Percentiles rank a stretch among this genome's conserved stretches.
Evolutionary conservation across 2,888 invertebrate species (phyloP).

Genomic region (Drosophila austrosaltans): DNA sequence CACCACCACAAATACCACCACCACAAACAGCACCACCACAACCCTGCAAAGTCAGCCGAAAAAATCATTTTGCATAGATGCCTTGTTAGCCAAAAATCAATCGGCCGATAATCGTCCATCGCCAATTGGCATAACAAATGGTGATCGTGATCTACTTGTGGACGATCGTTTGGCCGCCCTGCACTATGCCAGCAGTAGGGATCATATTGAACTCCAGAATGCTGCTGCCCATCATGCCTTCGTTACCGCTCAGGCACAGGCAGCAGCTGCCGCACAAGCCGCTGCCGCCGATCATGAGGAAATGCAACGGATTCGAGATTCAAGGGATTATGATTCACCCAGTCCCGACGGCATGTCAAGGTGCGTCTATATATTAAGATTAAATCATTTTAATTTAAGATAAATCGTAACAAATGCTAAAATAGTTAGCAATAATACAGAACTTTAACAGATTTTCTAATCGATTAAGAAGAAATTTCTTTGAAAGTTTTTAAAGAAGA

Average conservation of each 20-base stretch:
- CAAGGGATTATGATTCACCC: constrained; percentile 82
- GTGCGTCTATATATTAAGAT: constrained; percentile 57
- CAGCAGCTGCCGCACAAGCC: constrained; percentile 61
- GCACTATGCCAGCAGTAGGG: constrained; percentile 70
- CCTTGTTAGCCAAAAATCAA: constrained; percentile 88
- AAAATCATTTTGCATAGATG: constrained; percentile 96
- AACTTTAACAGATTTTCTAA: no score
- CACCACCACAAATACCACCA: constrained; percentile 32
- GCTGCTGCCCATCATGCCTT: constrained; percentile 70
- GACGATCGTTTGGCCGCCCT: constrained; percentile 76
- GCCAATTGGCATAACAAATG: constrained; percentile 1
- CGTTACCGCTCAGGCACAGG: constrained; percentile 66
- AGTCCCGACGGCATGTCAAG: constrained; percentile 84
- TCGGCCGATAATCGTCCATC: constrained; percentile 46
- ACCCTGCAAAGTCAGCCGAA: constrained; percentile 83
- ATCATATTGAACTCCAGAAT: constrained; percentile 70
- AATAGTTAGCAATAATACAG: no score
- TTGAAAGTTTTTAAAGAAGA: no score
- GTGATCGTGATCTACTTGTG: constrained; percentile 41
- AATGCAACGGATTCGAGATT: constrained; percentile 81
- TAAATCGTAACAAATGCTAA: no score
- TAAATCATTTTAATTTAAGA: background rate
- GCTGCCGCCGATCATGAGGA: constrained; percentile 81
- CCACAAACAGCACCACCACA: constrained; percentile 27
- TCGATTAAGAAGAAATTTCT: no score